A percentile compares a stretch with the other conserved stretches of the same genome.
Evolutionary conservation across 2,113 vertebrate species (phyloP).

Genomic region (Petromus typicus): DNA sequence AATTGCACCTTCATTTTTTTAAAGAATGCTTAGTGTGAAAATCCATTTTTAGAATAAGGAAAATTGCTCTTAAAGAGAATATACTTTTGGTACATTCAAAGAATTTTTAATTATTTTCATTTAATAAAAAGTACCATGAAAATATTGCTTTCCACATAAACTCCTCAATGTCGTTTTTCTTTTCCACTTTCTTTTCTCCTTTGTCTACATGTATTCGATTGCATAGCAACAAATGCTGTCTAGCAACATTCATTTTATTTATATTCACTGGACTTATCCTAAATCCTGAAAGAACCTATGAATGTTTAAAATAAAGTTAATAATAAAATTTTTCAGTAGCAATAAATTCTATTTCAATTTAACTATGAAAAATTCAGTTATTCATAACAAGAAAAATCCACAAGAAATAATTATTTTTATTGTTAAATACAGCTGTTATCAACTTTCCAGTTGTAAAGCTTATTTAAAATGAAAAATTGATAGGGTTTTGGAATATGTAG

Average conservation of each 20-base stretch:
- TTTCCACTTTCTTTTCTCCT: neutral
- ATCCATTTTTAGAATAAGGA: neutral
- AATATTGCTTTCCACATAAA: neutral
- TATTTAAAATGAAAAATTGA: neutral
- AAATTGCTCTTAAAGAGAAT: conserved; percentile 17
- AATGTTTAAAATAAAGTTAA: conserved; percentile 18
- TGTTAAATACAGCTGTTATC: conserved; percentile 1
- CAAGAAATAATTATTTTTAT: neutral
- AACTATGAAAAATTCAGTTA: neutral
- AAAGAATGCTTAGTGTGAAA: neutral
- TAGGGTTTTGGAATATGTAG: neutral
- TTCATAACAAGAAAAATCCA: neutral
- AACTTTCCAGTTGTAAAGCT: conserved; percentile 10
- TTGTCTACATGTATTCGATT: neutral
- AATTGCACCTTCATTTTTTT: neutral
- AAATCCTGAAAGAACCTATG: neutral
- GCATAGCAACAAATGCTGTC: neutral
- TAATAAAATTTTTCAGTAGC: neutral
- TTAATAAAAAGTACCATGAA: conserved; percentile 9
- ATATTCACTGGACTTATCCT: neutral
- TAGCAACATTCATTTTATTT: neutral
- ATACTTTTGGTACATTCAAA: neutral
- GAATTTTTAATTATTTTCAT: neutral
- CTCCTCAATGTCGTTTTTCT: neutral
- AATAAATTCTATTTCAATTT: neutral